Base-by-base conservation (phyloP, 35 echinoderm and acorn worm genomes). In the Apostichopus japonicus region DNA sequence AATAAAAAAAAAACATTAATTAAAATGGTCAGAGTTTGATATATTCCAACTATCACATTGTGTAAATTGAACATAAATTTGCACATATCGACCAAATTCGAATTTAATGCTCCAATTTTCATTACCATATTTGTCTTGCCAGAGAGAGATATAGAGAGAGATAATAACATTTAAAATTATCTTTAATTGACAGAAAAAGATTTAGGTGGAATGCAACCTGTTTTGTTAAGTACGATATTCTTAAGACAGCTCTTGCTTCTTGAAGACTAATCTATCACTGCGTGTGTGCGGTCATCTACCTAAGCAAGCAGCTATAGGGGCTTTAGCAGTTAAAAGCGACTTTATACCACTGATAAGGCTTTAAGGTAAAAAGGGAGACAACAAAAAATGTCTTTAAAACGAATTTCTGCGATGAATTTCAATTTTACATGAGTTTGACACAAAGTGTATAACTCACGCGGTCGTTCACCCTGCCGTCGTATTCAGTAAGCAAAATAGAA, bases 381-480 rank as follows among this genome's bases (percentile, higher is more conserved):
- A 44, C 33, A 44, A 44, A 44, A 61, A 57, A 57, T 84, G 81
- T 84, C 81, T 84, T 84, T 84, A 10, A 24, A 84, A 84, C 81
- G 81, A 57, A 84, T 22, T 84, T 84, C 81, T 84, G 81, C 54
- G 54, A 84, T 84, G 56, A 55, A 84, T 84, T 84, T 84, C 81
- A 84, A 84, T 84, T 84, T 84, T 84, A 84, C 56, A 58, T 58
- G 81, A 84, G 54, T 57, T 58, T 84, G 81, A 84, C 56, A 58
- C 81, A 84, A 84, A 19, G 54, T 23, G 54, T 23, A 75, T 75
- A 58, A 24, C 81, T 7, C 56, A 84, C 53, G 81, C 81, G 81
- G 81, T 84, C 81, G 56, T 84, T 84, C 81, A 84, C 81, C 56
- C 55, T 84, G 33, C 33, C 33, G 33, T 44, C 2, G 33, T 44